These are phyloP conservation scores for Acanthornis magna DNA, from an alignment of 2,797 vertebrate species.

Conservation along the genomic window DNA sequence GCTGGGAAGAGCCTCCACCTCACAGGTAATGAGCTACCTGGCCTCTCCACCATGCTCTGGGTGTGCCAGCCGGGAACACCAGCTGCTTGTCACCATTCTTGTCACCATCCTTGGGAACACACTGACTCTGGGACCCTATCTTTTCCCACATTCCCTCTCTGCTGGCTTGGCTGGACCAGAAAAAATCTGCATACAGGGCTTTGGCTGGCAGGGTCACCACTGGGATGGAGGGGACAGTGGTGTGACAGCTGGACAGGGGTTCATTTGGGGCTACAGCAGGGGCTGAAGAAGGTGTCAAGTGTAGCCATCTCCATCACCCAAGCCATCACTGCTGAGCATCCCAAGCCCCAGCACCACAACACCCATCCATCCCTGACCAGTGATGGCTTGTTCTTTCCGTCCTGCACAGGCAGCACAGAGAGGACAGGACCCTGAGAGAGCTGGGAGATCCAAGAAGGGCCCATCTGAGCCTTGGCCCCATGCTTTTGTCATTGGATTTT, in stretches of 20 bases:
- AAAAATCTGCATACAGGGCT: neutral
- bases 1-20: slow-evolving; percentile 34
- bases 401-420: neutral
- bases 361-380: neutral
- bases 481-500: neutral
- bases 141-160: neutral
- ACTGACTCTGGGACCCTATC: neutral
- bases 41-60: neutral
- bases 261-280: neutral
- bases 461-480: neutral
- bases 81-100: neutral
- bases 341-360: rapidly evolving
- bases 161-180: neutral
- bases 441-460: neutral
- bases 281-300: neutral
- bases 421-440: neutral
- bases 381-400: neutral
- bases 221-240: neutral
- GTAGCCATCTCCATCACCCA: neutral
- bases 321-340: neutral
- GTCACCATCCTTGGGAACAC: neutral
- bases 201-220: neutral
- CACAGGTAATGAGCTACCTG: neutral
- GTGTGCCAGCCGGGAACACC: neutral
- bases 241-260: neutral